A percentile compares a stretch with the other conserved stretches of the same genome.
phyloP scores from a whole-genome alignment of 2,888 invertebrate species.

The Watsonalla binaria region DNA sequence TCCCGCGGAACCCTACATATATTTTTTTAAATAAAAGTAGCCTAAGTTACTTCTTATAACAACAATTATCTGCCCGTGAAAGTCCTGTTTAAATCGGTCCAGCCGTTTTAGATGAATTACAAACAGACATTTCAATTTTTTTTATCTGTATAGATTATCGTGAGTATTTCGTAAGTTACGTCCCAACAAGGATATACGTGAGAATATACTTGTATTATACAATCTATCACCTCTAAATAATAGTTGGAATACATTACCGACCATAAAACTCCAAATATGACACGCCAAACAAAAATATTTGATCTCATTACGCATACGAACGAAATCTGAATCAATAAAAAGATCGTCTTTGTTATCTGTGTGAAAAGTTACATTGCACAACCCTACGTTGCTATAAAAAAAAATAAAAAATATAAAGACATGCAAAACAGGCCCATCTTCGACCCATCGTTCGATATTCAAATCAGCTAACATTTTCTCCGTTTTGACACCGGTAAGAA shows the following conservation, averaged over 20 bases:
- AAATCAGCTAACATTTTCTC: slow-evolving; percentile 62
- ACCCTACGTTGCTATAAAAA: slow-evolving; percentile 17
- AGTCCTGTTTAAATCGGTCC: no score
- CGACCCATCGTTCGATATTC: slow-evolving; percentile 62
- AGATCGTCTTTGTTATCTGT: slow-evolving; percentile 43
- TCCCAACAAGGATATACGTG: slow-evolving; percentile 14
- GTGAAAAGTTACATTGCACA: slow-evolving; percentile 50
- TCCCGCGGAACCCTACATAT: no score
- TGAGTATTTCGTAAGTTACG: background rate
- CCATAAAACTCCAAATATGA: slow-evolving; percentile 63
- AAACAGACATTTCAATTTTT: no score
- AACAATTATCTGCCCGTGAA: no score
- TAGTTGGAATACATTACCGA: slow-evolving; percentile 41
- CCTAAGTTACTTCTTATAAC: no score
- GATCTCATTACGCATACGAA: slow-evolving; percentile 70
- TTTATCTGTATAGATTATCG: no score
- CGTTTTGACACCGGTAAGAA: slow-evolving; percentile 77
- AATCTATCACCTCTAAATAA: slow-evolving; percentile 46
- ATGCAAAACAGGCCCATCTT: slow-evolving; percentile 65
- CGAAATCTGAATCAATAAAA: slow-evolving; percentile 48
- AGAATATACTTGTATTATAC: slow-evolving; percentile 19
- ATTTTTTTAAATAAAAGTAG: slow-evolving; percentile 7
- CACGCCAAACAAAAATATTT: slow-evolving; percentile 72
- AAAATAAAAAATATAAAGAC: slow-evolving; percentile 46
- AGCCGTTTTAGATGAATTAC: no score